These are phyloP conservation scores for Pammene aurita DNA, from an alignment of 2,888 invertebrate genomes.

Conservation along the genomic window DNA sequence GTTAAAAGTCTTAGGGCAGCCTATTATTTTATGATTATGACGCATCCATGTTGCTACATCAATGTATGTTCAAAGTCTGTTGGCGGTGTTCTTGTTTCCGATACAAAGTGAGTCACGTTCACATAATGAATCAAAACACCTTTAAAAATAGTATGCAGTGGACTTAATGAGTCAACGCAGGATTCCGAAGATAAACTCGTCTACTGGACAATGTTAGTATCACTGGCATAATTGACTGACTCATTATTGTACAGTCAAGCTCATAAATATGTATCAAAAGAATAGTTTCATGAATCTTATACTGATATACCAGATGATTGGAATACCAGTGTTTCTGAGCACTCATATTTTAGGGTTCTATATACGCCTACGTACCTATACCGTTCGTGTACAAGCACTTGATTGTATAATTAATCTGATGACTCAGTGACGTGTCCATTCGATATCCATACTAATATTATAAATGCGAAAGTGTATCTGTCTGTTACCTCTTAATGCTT, in stretches of 20 bases:
- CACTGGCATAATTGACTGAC: conserved; percentile 22
- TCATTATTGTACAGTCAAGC: conserved; percentile 18
- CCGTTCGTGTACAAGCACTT: too few relatives aligned
- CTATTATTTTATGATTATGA: conserved; percentile 19
- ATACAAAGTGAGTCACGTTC: conserved; percentile 30
- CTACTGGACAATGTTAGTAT: conserved; percentile 14
- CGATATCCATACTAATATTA: too few relatives aligned
- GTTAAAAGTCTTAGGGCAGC: not conserved
- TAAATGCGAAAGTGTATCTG: too few relatives aligned
- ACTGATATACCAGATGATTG: not conserved
- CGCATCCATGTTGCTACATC: conserved; percentile 14
- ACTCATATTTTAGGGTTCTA: too few relatives aligned
- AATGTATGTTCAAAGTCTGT: conserved; percentile 8
- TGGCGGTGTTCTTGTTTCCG: conserved; percentile 10
- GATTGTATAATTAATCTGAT: too few relatives aligned
- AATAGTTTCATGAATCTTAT: not conserved
- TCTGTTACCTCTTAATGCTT: too few relatives aligned
- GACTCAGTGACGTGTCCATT: too few relatives aligned
- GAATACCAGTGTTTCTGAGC: too few relatives aligned
- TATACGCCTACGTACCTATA: too few relatives aligned
- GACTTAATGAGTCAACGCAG: conserved; percentile 37
- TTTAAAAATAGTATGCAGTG: conserved; percentile 22
- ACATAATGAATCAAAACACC: conserved; percentile 25
- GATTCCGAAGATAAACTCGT: conserved; percentile 20
- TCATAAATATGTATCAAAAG: conserved; percentile 4